These are phyloP conservation scores for Pangasius mekongensis DNA, from an alignment of 2,797 vertebrate genomes.

Conservation along the genomic window DNA sequence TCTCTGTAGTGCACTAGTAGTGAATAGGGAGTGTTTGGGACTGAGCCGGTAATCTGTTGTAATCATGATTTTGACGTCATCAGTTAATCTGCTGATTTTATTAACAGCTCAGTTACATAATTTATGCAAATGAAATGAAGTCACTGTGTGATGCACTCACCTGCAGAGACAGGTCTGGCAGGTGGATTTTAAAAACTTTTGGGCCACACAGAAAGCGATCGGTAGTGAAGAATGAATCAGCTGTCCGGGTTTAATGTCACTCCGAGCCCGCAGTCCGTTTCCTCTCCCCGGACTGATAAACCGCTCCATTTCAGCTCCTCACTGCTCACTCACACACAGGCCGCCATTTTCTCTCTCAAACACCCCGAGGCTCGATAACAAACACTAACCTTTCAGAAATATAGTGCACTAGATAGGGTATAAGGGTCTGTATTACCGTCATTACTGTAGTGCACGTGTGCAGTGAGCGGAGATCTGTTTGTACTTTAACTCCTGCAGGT, in stretches of 20 bases:
- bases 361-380: background rate
- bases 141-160: conserved; percentile 66
- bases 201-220: conserved; percentile 79
- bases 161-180: conserved; percentile 87
- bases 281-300: conserved; percentile 80
- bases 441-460: background rate
- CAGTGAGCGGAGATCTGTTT: background rate
- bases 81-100: background rate
- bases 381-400: background rate
- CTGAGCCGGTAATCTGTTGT: background rate
- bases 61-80: background rate
- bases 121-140: background rate
- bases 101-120: background rate
- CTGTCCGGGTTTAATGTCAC: conserved; percentile 71
- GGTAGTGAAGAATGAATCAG: conserved; percentile 77
- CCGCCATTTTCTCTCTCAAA: background rate
- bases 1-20: background rate
- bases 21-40: background rate
- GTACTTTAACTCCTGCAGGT: background rate
- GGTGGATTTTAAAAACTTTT: conserved; percentile 67
- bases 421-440: too few relatives aligned
- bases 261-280: conserved; percentile 77
- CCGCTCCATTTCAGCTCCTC: conserved; percentile 75
- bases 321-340: background rate
- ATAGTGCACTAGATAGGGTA: conserved; percentile 6